Conservation (phyloP, 1,140 invertebrate species). For the Tetramorium simillimum region DNA sequence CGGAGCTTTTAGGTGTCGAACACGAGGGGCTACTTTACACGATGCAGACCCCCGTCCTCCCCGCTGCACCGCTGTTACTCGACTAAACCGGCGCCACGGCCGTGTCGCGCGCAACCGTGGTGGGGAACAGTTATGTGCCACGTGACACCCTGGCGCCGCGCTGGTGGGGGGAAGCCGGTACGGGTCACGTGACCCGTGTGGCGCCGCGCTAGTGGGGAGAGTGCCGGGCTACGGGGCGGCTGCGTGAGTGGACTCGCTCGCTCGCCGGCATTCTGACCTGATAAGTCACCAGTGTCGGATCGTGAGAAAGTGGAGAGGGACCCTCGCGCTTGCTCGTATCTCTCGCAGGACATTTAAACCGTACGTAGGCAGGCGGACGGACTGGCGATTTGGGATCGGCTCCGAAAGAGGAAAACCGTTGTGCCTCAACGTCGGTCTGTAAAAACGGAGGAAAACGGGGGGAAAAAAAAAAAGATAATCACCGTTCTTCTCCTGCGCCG, state of each 20-base stretch:
- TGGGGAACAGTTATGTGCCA: slow-evolving; percentile 58
- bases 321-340: slow-evolving; percentile 27
- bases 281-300: slow-evolving; percentile 84
- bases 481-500: not conserved
- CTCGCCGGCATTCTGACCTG: slow-evolving; percentile 83
- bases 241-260: slow-evolving; percentile 61
- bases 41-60: slow-evolving; percentile 49
- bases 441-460: not conserved
- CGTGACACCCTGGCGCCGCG: slow-evolving; percentile 68
- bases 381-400: not conserved
- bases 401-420: slow-evolving; percentile 16
- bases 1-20: slow-evolving; percentile 28
- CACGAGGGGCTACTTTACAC: slow-evolving; percentile 47
- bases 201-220: slow-evolving; percentile 60
- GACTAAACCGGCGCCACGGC: slow-evolving; percentile 66
- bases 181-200: slow-evolving; percentile 52
- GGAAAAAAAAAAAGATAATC: not conserved
- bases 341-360: slow-evolving; percentile 72
- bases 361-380: slow-evolving; percentile 22
- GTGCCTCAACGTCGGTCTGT: not conserved
- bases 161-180: slow-evolving; percentile 55
- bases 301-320: slow-evolving; percentile 69
- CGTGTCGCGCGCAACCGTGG: not conserved
- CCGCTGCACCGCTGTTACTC: slow-evolving; percentile 15
- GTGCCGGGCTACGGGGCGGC: slow-evolving; percentile 16